Evolutionary conservation across 2,888 invertebrate species (phyloP).

Genomic region (Watsonalla binaria): DNA sequence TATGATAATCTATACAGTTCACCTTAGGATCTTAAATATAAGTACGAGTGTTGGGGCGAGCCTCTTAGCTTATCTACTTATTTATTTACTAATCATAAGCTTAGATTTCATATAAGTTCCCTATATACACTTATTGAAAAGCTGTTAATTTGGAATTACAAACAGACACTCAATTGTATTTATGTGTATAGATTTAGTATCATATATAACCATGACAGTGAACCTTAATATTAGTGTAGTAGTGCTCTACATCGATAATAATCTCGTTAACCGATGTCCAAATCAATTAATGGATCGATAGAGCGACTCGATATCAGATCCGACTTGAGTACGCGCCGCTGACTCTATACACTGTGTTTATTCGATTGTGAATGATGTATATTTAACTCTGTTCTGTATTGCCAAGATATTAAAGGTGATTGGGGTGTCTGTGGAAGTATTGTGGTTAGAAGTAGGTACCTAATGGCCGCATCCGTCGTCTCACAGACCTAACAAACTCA

Average conservation of each 20-base stretch:
- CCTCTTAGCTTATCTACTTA: too few relatives aligned
- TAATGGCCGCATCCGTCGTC: constrained; percentile 22
- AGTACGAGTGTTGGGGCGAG: too few relatives aligned
- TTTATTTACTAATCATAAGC: too few relatives aligned
- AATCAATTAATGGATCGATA: constrained; percentile 17
- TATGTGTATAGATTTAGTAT: neutral
- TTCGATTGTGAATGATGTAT: neutral
- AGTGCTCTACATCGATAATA: constrained; percentile 17
- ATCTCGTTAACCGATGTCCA: constrained; percentile 21
- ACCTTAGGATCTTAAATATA: too few relatives aligned
- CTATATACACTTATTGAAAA: too few relatives aligned
- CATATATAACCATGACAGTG: neutral
- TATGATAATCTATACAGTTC: neutral
- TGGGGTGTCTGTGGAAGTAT: neutral
- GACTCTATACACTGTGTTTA: neutral
- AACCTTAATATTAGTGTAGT: constrained; percentile 7
- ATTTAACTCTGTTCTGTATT: neutral
- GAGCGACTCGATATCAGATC: constrained; percentile 14
- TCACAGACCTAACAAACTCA: constrained; percentile 31
- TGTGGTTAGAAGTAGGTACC: constrained; percentile 3
- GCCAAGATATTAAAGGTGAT: neutral
- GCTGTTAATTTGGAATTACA: too few relatives aligned
- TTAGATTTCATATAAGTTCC: too few relatives aligned
- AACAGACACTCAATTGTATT: too few relatives aligned
- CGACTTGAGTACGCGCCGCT: constrained; percentile 14